Evolutionary conservation across 2,797 vertebrate genomes (phyloP), one percentile per base, ranked within the genome.

Genomic region (Hyperoplus lanceolatus): DNA sequence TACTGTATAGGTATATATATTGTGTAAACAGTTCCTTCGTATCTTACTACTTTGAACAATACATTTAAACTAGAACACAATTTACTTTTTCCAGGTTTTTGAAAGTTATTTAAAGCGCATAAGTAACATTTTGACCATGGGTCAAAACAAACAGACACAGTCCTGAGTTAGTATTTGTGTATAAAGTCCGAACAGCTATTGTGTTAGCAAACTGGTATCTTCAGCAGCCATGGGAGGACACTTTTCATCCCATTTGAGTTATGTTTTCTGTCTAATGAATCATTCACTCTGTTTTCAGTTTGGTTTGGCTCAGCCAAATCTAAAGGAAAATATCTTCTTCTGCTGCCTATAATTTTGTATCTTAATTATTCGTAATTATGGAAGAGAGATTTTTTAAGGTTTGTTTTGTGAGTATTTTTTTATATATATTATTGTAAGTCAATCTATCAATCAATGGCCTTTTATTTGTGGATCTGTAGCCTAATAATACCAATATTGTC

Each of bases 1-100:
- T 45, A 11, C 43, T 11, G 39, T 15, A 14, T n/a, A n/a, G 62
- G 51, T 14, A 15, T 46, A 54, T 38, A 45, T 5, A 38, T 18
- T 65, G 16, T 38, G 18, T 21, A 18, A 61, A 55, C 49, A 76
- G 67, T 38, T 46, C 9, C 6, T 55, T 53, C 14, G 59, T 36
- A 10, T 73, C 13, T 55, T 16, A 41, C 53, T 50, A 36, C 39
- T 42, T 43, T 58, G 6, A 43, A 16, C 16, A n/a, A 0, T 6
- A 46, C 41, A 11, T 39, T 41, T n/a, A 0, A 46, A 13, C 8
- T 16, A 1, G 3, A n/a, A 5, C 55, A 45, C 21, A 63, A 12
- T n/a, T 16, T 14, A 12, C 13, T 42, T 73, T 46, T 50, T 41
- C 2, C 13, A 8, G 43, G 41, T 18, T 67, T 41, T 50, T 50